A percentile compares a stretch with the other conserved stretches of the same genome.
These are phyloP conservation scores for Drosophila navojoa DNA, from an alignment of 1,140 invertebrate species.

Conservation along the genomic window DNA sequence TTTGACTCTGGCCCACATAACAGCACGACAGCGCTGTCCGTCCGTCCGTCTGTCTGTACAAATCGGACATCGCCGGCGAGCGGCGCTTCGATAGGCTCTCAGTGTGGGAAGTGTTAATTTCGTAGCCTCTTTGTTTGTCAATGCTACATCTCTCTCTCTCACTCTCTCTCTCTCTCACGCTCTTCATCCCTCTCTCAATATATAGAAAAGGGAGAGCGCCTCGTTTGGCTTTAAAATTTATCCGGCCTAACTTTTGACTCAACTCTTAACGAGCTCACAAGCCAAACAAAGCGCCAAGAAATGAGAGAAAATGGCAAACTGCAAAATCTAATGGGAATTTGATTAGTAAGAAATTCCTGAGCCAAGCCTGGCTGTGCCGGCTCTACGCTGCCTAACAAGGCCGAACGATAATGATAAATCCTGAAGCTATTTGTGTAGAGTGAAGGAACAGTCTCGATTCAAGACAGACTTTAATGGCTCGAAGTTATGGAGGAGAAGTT, in stretches of 20 bases:
- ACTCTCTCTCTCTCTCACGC: background rate
- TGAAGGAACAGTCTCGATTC: too few species aligned
- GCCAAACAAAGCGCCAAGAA: conserved; percentile 29
- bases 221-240: conserved; percentile 27
- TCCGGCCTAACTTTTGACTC: conserved; percentile 59
- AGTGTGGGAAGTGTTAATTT: conserved; percentile 77
- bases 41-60: conserved; percentile 21
- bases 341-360: conserved; percentile 23
- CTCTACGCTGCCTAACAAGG: background rate
- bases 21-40: conserved; percentile 29
- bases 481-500: background rate
- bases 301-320: conserved; percentile 10
- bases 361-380: background rate
- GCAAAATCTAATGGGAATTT: conserved; percentile 34
- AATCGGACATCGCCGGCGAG: conserved; percentile 54
- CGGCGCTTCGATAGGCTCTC: conserved; percentile 64
- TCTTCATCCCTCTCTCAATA: background rate
- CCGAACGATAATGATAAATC: background rate
- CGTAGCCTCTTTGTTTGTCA: conserved; percentile 73
- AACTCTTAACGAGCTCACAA: conserved; percentile 59
- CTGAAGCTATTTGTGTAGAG: background rate
- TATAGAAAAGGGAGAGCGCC: too few species aligned
- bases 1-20: conserved; percentile 33
- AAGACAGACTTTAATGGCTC: background rate
- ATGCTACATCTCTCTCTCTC: conserved; percentile 22